Evolutionary conservation across 2,113 vertebrate species (phyloP), one percentile per base, ranked within the genome.

Genomic region (Callocephalon fimbriatum): DNA sequence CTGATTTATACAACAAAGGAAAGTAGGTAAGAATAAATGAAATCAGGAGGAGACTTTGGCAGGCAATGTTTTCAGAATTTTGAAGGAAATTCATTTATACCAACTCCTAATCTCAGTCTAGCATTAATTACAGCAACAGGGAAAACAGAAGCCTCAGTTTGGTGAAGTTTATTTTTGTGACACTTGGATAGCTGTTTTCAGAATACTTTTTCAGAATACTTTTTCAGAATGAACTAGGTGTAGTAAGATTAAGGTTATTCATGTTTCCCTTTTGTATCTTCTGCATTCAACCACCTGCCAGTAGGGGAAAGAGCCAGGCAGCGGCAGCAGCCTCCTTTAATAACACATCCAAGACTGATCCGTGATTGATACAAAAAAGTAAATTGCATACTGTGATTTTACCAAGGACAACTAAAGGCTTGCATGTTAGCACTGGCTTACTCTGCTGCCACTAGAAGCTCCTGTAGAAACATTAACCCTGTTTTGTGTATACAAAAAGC

Each of bases 381-480:
- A 82, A 91, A 71, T 56, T 38, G 16, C 31, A 17, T 8, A 42
- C 67, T 73, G 21, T 27, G n/a, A 32, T 59, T 76, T 88, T 71
- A 81, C 32, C 35, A 63, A 71, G 23, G 44, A 35, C 35, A 86
- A 31, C 63, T 45, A 54, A 62, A 73, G 50, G 54, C 25, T 54
- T 26, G 23, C 5, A 3, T 0, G 3, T 35, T 51, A 68, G 44
- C 0, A 1, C 15, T 26, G 35, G 7, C 51, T 92, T 29, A n/a
- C 29, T 76, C 29, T 17, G 59, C 56, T 77, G 54, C 47, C 48
- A 17, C 35, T 13, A 37, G 32, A 65, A 62, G 21, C 44, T 66
- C 44, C 59, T 68, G 38, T 9, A 48, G 88, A 79, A 94, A 58
- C 51, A 58, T 45, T 65, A 75, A 56, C 40, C 9, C n/a, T 47